Evolutionary conservation across 2,797 vertebrate genomes (phyloP).

Genomic region (Chaetodon trifasciatus): DNA sequence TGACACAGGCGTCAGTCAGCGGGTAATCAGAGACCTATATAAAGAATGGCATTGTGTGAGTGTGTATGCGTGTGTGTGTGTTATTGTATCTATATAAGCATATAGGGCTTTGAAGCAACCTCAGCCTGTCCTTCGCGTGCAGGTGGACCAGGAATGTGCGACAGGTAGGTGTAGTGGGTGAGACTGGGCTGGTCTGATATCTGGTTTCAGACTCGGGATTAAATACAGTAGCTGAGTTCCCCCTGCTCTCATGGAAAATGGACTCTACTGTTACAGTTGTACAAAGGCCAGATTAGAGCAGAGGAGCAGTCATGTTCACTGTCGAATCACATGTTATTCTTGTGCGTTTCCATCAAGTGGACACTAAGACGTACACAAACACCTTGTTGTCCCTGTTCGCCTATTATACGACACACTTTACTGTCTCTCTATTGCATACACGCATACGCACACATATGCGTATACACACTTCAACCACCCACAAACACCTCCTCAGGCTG

Average conservation of each 20-base stretch:
- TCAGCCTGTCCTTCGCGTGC: conserved; percentile 18
- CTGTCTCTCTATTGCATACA: conserved; percentile 1
- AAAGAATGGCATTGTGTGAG: conserved; percentile 48
- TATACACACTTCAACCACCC: conserved; percentile 36
- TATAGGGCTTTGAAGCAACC: conserved; percentile 33
- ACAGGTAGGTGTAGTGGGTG: conserved; percentile 45
- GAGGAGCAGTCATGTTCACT: conserved; percentile 35
- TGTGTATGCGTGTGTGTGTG: conserved; percentile 40
- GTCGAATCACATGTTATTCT: conserved; percentile 41
- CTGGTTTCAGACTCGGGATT: conserved; percentile 70
- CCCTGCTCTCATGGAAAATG: conserved; percentile 38
- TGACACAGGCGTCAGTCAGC: conserved; percentile 50
- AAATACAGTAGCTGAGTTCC: conserved; percentile 67
- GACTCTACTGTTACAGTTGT: conserved; percentile 61
- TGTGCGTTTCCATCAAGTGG: conserved; percentile 35
- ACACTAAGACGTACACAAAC: conserved; percentile 16
- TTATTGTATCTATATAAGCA: conserved; percentile 28
- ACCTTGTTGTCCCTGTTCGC: conserved; percentile 28
- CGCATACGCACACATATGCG: neutral
- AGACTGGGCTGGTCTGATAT: conserved; percentile 56
- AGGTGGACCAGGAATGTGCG: conserved; percentile 64
- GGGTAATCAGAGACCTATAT: conserved; percentile 56
- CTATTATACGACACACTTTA: conserved; percentile 2
- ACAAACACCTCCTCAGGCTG: conserved; percentile 59
- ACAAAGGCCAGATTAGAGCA: conserved; percentile 55